A percentile compares a stretch with the other conserved stretches of the same genome.
phyloP scores from a whole-genome alignment of 2,888 invertebrate genomes.

The Sarcophaga variegata region DNA sequence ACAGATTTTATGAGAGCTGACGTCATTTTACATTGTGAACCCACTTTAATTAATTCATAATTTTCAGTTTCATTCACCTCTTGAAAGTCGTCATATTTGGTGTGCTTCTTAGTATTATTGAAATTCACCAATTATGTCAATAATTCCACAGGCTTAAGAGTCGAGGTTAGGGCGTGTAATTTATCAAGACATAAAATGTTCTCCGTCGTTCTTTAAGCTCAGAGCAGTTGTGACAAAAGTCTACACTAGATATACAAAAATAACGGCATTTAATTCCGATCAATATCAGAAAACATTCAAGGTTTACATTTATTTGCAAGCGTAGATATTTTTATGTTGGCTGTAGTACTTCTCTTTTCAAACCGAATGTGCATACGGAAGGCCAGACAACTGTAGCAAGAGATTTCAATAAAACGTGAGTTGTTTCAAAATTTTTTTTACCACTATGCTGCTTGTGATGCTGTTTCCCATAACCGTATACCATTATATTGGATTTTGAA shows the following conservation, averaged over 20 bases:
- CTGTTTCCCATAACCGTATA: no score
- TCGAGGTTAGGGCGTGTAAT: conserved; percentile 16
- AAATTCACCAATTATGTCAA: conserved; percentile 7
- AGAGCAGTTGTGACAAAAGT: conserved; percentile 42
- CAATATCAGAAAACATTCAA: no score
- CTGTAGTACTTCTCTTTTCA: no score
- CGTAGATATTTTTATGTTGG: no score
- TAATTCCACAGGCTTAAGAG: conserved; percentile 18
- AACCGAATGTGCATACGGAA: no score
- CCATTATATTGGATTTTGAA: no score
- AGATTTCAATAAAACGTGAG: conserved; percentile 20
- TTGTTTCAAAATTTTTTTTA: not conserved
- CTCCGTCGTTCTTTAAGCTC: conserved; percentile 21
- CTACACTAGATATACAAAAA: not conserved
- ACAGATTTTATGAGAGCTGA: no score
- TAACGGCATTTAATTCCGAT: no score
- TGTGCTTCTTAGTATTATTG: conserved; percentile 15
- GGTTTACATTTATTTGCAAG: no score
- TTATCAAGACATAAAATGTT: conserved; percentile 39
- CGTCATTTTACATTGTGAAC: not conserved
- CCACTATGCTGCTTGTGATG: no score
- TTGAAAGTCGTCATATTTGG: conserved; percentile 24
- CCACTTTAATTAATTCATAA: conserved; percentile 10
- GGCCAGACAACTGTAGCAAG: no score
- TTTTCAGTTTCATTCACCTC: conserved; percentile 14